Base-by-base conservation (phyloP, 2,113 vertebrate genomes). In the Piprites chloris region DNA sequence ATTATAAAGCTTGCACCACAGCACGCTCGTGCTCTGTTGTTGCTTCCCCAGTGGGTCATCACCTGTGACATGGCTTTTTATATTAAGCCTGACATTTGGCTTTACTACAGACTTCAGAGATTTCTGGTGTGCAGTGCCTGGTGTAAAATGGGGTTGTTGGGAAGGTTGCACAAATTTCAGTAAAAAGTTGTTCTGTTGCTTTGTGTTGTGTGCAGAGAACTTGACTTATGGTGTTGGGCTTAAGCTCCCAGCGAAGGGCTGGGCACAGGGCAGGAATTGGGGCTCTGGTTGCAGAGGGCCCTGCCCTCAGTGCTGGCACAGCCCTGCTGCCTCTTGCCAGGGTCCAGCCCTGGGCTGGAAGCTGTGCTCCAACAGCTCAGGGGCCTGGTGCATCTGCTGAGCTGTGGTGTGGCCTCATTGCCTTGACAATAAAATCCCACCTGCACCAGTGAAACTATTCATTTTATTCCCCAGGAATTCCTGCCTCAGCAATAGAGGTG, bases 21-120 rank as follows among this genome's bases (percentile, higher is more conserved):
- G 9, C 47, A 9, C 22, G 1, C 30, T 23, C 3, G 0, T 3
- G 14, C 32, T 56, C 42, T 56, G 32, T 37, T 4, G 0, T 46
- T 62, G 26, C 42, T 52, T 35, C 68, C 20, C 42, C 26, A 4
- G 63, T 62, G 49, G 24, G 21, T 56, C 62, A n/a, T 41, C 46
- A 14, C 13, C 50, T 5, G 5, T 30, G 58, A 32, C 35, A 24
- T 63, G 3, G 6, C 37, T 30, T 73, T 72, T 52, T 50, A 9
- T 35, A 27, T 46, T 23, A 52, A 56, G 13, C 56, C n/a, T 35
- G n/a, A 15, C n/a, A 59, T 59, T 35, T 59, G 23, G 23, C n/a
- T 59, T 59, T 37, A 10, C 15, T 37, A 26, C 14, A 7, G n/a
- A 35, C 39, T 37, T 49, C 20, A 28, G 61, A 7, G 16, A 24